phyloP scores from a whole-genome alignment of 2,888 invertebrate species.

The Eustalomyia histrio region DNA sequence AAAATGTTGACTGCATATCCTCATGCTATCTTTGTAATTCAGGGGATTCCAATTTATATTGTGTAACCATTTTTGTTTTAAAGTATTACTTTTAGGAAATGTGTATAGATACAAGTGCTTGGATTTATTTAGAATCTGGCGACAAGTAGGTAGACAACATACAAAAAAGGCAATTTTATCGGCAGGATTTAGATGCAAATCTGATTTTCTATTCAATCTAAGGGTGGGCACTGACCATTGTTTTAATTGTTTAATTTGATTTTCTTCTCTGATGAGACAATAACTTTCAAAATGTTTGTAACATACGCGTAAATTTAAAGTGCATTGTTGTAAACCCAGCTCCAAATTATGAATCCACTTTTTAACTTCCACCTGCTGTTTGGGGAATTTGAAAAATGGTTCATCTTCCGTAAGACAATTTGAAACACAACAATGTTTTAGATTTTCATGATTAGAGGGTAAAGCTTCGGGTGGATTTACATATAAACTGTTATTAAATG shows the following conservation, averaged over 20 bases:
- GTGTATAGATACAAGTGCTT: slow-evolving; percentile 66
- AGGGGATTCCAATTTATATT: slow-evolving; percentile 51
- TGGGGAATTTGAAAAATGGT: slow-evolving; percentile 61
- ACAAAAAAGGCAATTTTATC: slow-evolving; percentile 58
- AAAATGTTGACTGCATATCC: slow-evolving; percentile 64
- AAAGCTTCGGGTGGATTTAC: slow-evolving; percentile 63
- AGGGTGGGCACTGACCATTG: slow-evolving; percentile 66
- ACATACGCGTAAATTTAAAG: slow-evolving; percentile 58
- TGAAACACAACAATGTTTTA: slow-evolving; percentile 61
- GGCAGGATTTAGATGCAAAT: slow-evolving; percentile 51
- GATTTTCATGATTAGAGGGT: slow-evolving; percentile 58
- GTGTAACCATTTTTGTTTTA: slow-evolving; percentile 62
- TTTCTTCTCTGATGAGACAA: slow-evolving; percentile 38
- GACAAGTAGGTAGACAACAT: slow-evolving; percentile 70
- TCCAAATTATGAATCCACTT: slow-evolving; percentile 65
- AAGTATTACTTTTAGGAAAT: slow-evolving; percentile 69
- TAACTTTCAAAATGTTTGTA: slow-evolving; percentile 63
- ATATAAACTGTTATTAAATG: slow-evolving; percentile 59
- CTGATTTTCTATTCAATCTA: slow-evolving; percentile 48
- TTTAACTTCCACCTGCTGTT: slow-evolving; percentile 21
- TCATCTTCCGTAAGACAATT: slow-evolving; percentile 46
- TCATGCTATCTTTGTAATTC: slow-evolving; percentile 48
- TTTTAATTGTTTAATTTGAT: slow-evolving; percentile 45
- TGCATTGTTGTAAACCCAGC: slow-evolving; percentile 52
- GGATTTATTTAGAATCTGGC: slow-evolving; percentile 57